Evolutionary conservation across 2,888 invertebrate genomes (phyloP), one percentile per base, ranked within the genome.

Genomic region (Agapostemon virescens): DNA sequence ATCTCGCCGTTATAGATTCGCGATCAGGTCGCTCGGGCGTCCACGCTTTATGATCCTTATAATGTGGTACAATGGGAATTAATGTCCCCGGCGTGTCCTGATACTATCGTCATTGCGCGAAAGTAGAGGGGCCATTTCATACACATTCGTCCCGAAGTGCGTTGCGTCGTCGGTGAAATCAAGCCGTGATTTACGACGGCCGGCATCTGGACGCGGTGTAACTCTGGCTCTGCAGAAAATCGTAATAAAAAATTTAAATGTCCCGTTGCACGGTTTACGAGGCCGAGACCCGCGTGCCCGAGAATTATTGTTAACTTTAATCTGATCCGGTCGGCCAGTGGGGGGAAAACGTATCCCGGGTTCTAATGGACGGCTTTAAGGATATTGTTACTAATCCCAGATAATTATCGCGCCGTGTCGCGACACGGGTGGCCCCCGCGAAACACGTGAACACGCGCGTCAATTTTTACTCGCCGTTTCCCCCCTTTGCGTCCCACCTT

Each of bases 1-100:
- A 86, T 81, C 82, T 77, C 74, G 69, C 58, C 63, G 79, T 84
- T 86, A 77, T 68, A 77, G 84, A 84, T 82, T 74, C 76, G 83
- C 71, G 75, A 76, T 79, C 74, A 76, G 70, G 55, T 68, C 71
- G 75, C 66, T 69, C n/a, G 64, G 52, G 38, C 73, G 45, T 49
- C 52, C 20, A 63, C 63, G 79, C 74, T 87, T 87, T 86, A 87
- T 78, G 82, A 85, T 82, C 79, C 84, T 76, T 81, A 84, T 86
- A 87, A 86, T 84, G 85, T 77, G 70, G 55, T 74, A 81, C 84
- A 87, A 87, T 84, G 85, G 73, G 82, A 87, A 85, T 87, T 86
- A 86, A 86, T 84, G 87, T 87, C 77, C 74, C 74, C 80, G 64
- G 72, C 80, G 79, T 72, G 72, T 79, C 64, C 42, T 79, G 85